A percentile compares a stretch with the other conserved stretches of the same genome.
These are phyloP conservation scores for Notolabrus celidotus DNA, from an alignment of 2,797 vertebrate species.

Conservation along the genomic window DNA sequence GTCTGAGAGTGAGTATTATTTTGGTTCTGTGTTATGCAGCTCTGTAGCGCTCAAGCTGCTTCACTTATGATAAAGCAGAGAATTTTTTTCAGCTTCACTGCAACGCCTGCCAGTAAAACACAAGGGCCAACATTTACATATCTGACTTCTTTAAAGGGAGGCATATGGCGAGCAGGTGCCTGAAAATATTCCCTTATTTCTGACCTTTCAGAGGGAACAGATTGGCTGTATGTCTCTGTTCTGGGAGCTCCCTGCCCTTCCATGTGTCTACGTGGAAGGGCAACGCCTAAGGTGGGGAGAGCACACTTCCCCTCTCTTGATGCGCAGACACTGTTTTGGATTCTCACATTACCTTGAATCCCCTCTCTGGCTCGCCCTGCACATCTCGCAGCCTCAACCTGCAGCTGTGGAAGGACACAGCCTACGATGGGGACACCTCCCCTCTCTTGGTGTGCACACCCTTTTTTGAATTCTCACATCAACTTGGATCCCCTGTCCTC, in stretches of 20 bases:
- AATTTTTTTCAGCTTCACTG: slow-evolving; percentile 9
- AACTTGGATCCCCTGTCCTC: background rate
- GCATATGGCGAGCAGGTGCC: background rate
- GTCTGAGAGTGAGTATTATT: background rate
- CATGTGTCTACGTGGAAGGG: too few species aligned
- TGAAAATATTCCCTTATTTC: background rate
- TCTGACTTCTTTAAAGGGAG: background rate
- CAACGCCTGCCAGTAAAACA: background rate
- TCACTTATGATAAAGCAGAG: slow-evolving; percentile 13
- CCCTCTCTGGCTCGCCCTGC: background rate
- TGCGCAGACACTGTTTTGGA: background rate
- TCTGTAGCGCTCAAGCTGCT: slow-evolving; percentile 5
- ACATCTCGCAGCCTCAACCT: background rate
- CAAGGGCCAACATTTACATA: background rate
- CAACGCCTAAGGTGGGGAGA: too few species aligned
- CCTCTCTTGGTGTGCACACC: too few species aligned
- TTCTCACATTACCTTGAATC: background rate
- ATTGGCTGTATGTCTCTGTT: too few species aligned
- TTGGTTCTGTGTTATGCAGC: background rate
- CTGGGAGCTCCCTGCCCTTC: too few species aligned
- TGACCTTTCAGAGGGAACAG: background rate
- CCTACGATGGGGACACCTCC: too few species aligned
- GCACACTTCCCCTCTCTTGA: background rate
- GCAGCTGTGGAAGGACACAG: too few species aligned
- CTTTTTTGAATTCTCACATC: background rate